These are phyloP conservation scores for Rattus rattus DNA, from an alignment of 2,113 vertebrate genomes.

Conservation along the genomic window DNA sequence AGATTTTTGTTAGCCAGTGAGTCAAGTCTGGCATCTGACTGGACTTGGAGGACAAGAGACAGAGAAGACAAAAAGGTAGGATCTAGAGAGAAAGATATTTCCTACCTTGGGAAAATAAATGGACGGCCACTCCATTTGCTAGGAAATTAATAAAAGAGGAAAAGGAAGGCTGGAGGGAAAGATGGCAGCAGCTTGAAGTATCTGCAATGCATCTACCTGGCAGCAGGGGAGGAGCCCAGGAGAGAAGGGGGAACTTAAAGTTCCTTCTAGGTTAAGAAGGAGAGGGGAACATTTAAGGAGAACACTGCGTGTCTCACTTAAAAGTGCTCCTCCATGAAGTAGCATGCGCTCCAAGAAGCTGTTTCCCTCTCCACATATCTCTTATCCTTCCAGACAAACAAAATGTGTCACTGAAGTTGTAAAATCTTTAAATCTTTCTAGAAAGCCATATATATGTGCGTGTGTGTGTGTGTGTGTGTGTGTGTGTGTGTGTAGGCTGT, in stretches of 20 bases:
- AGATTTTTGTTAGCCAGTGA: background rate
- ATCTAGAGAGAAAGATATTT: background rate
- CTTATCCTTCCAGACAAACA: background rate
- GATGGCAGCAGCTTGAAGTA: background rate
- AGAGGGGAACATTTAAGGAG: background rate
- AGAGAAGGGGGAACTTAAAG: conserved; percentile 5
- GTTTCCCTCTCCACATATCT: background rate
- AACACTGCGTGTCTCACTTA: background rate
- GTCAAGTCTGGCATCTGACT: background rate
- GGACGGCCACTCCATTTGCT: background rate
- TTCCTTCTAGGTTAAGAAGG: background rate
- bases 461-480: too few relatives aligned
- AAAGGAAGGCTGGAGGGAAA: background rate
- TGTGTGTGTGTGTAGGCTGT: too few relatives aligned
- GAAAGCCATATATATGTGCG: background rate
- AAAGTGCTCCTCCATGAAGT: background rate
- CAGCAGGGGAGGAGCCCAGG: background rate
- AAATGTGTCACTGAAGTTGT: background rate
- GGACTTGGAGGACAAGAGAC: background rate
- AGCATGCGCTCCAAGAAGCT: background rate
- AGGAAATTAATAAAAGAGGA: background rate
- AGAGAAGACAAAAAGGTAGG: background rate
- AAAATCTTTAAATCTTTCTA: background rate
- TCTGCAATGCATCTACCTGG: background rate
- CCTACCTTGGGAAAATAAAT: background rate